These are phyloP conservation scores for Periplaneta americana DNA, from an alignment of 1,140 invertebrate species.

Conservation along the genomic window DNA sequence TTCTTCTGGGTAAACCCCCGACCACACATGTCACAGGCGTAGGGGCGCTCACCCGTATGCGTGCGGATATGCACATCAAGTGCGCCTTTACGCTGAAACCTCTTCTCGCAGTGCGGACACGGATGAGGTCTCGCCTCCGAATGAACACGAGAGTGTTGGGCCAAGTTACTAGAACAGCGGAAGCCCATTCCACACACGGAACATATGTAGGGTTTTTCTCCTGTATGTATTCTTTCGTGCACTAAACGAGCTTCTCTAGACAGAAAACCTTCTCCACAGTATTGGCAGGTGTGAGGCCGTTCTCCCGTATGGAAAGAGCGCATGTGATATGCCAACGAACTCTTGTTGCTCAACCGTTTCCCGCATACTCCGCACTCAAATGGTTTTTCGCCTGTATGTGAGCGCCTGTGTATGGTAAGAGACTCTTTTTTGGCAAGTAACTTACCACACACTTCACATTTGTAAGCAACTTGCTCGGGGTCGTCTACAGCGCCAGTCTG, in stretches of 20 bases:
- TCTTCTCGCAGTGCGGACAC: constrained; percentile 10
- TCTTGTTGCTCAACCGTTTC: constrained; percentile 32
- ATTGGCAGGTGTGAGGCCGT: constrained; percentile 43
- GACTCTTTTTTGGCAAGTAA: constrained; percentile 16
- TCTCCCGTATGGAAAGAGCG: constrained; percentile 45
- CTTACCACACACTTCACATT: constrained; percentile 8
- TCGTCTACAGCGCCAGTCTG: neutral
- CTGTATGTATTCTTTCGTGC: constrained; percentile 48
- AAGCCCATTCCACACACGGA: constrained; percentile 3
- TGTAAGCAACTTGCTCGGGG: constrained; percentile 7
- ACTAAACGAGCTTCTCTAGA: constrained; percentile 41
- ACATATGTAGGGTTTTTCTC: constrained; percentile 49
- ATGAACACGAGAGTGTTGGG: constrained; percentile 11
- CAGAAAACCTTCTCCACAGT: constrained; percentile 47
- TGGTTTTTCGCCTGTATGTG: constrained; percentile 13
- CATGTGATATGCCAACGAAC: constrained; percentile 31
- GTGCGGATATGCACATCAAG: constrained; percentile 47
- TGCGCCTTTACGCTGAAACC: constrained; percentile 13
- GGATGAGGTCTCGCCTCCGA: constrained; percentile 3
- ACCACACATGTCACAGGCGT: constrained; percentile 41
- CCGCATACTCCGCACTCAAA: constrained; percentile 19
- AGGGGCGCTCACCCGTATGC: constrained; percentile 61
- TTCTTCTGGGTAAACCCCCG: constrained; percentile 43
- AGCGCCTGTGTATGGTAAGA: constrained; percentile 12
- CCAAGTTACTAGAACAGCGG: constrained; percentile 13